phyloP scores from a whole-genome alignment of 2,113 vertebrate species.

The Vulpes vulpes region DNA sequence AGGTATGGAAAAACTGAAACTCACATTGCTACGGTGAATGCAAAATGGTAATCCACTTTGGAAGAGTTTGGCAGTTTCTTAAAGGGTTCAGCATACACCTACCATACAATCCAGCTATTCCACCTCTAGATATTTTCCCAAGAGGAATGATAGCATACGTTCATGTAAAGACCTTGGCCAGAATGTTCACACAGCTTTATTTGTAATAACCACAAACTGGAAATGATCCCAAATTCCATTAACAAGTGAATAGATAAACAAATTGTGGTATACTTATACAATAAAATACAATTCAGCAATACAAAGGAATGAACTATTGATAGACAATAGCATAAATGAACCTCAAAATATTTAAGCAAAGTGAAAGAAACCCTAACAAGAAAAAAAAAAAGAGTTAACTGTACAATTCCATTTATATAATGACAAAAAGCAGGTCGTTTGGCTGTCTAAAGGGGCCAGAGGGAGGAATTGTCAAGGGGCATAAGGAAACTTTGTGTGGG shows the following conservation, averaged over 20 bases:
- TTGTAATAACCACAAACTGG: neutral
- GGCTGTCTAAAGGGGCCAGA: neutral
- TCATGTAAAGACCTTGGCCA: neutral
- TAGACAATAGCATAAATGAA: neutral
- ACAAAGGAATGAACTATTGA: neutral
- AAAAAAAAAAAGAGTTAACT: neutral
- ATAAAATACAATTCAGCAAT: neutral
- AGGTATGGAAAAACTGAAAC: neutral
- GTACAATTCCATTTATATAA: neutral
- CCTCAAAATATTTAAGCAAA: neutral
- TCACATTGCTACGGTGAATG: neutral
- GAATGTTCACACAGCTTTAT: neutral
- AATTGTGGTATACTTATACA: neutral
- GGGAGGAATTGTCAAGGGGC: neutral
- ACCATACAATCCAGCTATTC: neutral
- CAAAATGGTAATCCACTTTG: neutral
- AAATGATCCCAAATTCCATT: constrained; percentile 17
- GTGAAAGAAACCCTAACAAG: neutral
- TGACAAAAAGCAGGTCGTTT: neutral
- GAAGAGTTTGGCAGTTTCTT: neutral
- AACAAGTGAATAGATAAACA: neutral
- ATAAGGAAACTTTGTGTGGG: neutral
- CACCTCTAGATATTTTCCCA: neutral
- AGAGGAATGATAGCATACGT: neutral
- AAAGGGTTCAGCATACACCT: neutral